Evolutionary conservation across 2,888 invertebrate species (phyloP).

Genomic region (Azorinus chamasolen): DNA sequence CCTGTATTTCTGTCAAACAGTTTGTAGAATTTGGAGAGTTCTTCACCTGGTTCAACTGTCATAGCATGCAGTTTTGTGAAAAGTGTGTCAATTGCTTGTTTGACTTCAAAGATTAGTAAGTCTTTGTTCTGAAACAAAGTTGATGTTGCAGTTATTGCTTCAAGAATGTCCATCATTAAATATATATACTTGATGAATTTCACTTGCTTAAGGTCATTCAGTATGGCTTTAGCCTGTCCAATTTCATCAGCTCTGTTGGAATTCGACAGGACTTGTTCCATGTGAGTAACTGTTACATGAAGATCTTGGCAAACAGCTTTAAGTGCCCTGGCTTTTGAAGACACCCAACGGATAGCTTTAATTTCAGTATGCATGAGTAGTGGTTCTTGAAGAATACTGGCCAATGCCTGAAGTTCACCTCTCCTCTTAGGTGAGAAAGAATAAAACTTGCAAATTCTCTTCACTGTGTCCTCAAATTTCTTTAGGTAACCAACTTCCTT

Average conservation of each 20-base stretch:
- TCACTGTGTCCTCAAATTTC: conserved; percentile 40
- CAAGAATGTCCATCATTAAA: conserved; percentile 28
- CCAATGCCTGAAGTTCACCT: conserved; percentile 3
- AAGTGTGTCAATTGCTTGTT: conserved; percentile 29
- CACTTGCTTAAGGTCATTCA: conserved; percentile 5
- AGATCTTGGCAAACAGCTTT: conserved; percentile 10
- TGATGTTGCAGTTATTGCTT: conserved; percentile 16
- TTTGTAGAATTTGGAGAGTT: conserved; percentile 18
- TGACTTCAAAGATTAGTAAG: conserved; percentile 41
- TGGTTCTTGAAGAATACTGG: background rate
- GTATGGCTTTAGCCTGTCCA: conserved; percentile 17
- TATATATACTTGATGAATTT: conserved; percentile 24
- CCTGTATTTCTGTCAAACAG: background rate
- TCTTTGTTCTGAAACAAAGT: conserved; percentile 42
- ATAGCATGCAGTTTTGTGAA: conserved; percentile 31
- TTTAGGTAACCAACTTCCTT: conserved; percentile 30
- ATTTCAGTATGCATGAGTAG: conserved; percentile 24
- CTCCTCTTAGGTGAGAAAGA: conserved; percentile 39
- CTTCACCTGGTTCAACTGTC: conserved; percentile 16
- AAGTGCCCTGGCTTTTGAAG: conserved; percentile 16
- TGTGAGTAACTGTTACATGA: conserved; percentile 24
- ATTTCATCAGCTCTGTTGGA: conserved; percentile 32
- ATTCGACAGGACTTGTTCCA: conserved; percentile 15
- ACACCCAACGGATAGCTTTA: conserved; percentile 29
- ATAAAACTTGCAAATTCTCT: conserved; percentile 40